Base-by-base conservation (phyloP, 1,140 invertebrate species). In the Nasonia giraulti region DNA sequence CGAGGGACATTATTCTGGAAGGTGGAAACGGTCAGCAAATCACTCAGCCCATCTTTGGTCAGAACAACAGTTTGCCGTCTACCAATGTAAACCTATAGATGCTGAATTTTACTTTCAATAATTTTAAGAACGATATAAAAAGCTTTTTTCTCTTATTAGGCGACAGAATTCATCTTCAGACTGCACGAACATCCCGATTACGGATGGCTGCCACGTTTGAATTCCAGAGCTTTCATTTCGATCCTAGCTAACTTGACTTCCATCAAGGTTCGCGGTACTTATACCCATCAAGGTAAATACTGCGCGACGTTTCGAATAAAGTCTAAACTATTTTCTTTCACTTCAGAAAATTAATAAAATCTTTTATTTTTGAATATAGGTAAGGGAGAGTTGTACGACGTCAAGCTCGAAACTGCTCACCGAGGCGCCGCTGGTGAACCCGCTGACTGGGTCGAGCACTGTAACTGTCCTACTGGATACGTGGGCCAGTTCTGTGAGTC, bases 401-500 rank as follows among this genome's bases (percentile, higher is more conserved):
- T 99, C 12, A 96, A 95, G 84, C 90, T 99, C 44, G 97, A 98
- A 87, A 97, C 98, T 0, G 98, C 98, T 0, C 95, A 96, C 69
- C 94, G 96, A 20, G 96, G 97, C 0, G 95, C 96, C 5, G 95
- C 96, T 68, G 97, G 97, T 1, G 94, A 95, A 2, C 94, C 96
- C 0, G 98, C 98, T 0, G 95, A 95, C 76, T 99, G 98, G 98
- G 96, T 99, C 8, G 99, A 99, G 92, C 96, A 96, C 88, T 99
- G 99, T 91, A 95, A 96, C 11, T 99, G 99, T 92, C 98, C 97
- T 0, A 94, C 96, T 83, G 98, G 98, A 0, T 99, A 99, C 88
- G 95, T 97, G 0, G 96, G 99, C 0, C 98, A 99, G 92, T 99
- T 98, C 92, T 99, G 99, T 90, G 99, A 99, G 93, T 98, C 98